These are phyloP conservation scores for Cybosia mesomella DNA, from an alignment of 2,888 invertebrate genomes.

Conservation along the genomic window DNA sequence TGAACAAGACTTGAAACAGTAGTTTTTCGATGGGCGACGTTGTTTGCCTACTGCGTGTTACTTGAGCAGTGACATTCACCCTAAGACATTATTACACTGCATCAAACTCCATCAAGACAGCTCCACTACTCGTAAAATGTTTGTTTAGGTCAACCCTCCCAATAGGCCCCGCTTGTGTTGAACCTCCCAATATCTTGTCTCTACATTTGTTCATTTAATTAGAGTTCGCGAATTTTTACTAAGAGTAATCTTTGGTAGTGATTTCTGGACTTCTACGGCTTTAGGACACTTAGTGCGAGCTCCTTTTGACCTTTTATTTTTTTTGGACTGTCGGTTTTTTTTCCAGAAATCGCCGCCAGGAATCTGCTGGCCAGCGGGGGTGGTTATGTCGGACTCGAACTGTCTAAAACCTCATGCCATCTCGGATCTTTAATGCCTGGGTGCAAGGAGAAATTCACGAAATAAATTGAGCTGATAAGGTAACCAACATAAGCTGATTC, in stretches of 20 bases:
- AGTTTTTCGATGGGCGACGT: neutral
- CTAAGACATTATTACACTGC: conserved; percentile 22
- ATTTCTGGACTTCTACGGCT: neutral
- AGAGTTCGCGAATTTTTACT: neutral
- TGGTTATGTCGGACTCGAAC: too few species aligned
- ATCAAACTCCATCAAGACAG: conserved; percentile 35
- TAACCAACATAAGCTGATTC: too few species aligned
- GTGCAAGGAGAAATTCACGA: too few species aligned
- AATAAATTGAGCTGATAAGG: too few species aligned
- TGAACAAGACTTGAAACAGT: too few species aligned
- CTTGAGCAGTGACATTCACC: conserved; percentile 15
- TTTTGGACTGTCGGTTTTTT: neutral
- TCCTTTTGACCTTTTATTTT: neutral
- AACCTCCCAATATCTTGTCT: conserved; percentile 5
- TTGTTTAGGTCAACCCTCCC: conserved; percentile 22
- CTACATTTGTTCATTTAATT: conserved; percentile 9
- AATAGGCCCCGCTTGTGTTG: conserved; percentile 1
- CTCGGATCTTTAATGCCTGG: too few species aligned
- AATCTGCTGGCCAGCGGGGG: too few species aligned
- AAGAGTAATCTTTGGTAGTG: neutral
- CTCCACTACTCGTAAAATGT: conserved; percentile 27
- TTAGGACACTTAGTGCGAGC: neutral
- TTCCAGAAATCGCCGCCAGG: too few species aligned
- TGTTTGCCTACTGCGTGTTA: conserved; percentile 2
- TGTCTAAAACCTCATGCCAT: too few species aligned